Percentiles rank a stretch among this genome's conserved stretches.
Conservation (phyloP, 92 coral and sea anemone genomes). For the Actinernus sp. region DNA sequence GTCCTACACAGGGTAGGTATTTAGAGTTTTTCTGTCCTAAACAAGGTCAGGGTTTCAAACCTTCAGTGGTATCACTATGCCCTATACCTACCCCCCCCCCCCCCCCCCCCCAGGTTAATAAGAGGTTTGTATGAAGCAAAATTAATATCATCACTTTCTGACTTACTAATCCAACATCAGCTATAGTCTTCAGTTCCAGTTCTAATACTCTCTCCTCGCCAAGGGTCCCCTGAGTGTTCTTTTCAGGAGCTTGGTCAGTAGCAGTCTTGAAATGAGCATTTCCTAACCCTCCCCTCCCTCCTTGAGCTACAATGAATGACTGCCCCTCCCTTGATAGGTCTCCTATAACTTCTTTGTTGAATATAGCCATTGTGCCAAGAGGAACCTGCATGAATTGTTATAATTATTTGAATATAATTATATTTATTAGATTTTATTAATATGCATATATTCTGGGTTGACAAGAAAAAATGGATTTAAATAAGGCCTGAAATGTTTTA, state of each 20-base stretch:
- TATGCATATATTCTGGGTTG: background rate
- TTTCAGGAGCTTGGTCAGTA: slow-evolving; percentile 77
- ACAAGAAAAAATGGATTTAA: background rate
- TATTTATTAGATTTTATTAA: too few relatives aligned
- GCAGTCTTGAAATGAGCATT: slow-evolving; percentile 92
- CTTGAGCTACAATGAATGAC: slow-evolving; percentile 73
- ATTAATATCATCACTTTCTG: background rate
- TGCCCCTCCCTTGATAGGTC: slow-evolving; percentile 80
- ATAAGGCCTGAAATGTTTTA: too few relatives aligned
- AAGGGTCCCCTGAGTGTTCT: slow-evolving; percentile 77
- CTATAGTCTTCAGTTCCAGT: slow-evolving; percentile 96
- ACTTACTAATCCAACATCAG: slow-evolving; percentile 97
- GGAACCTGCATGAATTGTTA: slow-evolving; percentile 68
- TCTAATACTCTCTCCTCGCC: slow-evolving; percentile 92
- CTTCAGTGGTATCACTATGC: too few relatives aligned
- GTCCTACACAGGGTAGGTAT: too few relatives aligned
- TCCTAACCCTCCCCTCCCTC: slow-evolving; percentile 95
- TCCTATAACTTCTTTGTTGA: slow-evolving; percentile 61
- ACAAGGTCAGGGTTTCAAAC: too few relatives aligned
- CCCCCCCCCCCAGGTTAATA: background rate
- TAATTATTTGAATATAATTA: too few relatives aligned
- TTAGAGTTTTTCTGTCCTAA: too few relatives aligned
- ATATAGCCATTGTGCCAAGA: slow-evolving; percentile 86
- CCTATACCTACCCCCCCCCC: background rate
- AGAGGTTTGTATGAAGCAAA: background rate